Evolutionary conservation across 23 tunicate genomes (phyloP).

Genomic region (Trididemnum clinides): DNA sequence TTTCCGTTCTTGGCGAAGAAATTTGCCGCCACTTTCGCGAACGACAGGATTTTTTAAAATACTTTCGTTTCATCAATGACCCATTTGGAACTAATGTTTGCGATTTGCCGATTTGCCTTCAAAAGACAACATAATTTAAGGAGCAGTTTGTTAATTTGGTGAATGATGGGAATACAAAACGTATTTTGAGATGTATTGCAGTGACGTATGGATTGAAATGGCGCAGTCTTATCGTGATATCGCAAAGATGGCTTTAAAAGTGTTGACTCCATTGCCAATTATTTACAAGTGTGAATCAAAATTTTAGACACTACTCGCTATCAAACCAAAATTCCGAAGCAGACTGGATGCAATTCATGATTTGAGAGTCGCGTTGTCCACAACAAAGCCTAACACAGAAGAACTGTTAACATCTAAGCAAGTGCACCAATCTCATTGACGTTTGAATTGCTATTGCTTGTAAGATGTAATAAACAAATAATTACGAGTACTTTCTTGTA

Average conservation of each 20-base stretch:
- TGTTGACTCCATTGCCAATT: slow-evolving; percentile 19
- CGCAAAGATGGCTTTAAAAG: slow-evolving; percentile 51
- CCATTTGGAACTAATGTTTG: slow-evolving; percentile 57
- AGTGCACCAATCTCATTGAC: slow-evolving; percentile 42
- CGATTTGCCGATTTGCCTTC: slow-evolving; percentile 59
- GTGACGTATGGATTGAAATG: slow-evolving; percentile 48
- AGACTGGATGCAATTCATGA: slow-evolving; percentile 35
- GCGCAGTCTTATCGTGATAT: slow-evolving; percentile 45
- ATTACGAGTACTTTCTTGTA: no score
- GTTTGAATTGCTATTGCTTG: no score
- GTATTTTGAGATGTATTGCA: slow-evolving; percentile 44
- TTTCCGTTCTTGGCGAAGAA: no score
- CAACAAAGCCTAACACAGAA: slow-evolving; percentile 31
- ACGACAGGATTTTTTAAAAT: no score
- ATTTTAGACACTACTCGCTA: slow-evolving; percentile 50
- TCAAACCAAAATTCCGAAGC: slow-evolving; percentile 31
- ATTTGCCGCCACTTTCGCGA: no score
- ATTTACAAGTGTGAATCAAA: slow-evolving; percentile 55
- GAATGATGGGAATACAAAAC: slow-evolving; percentile 48
- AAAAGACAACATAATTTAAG: slow-evolving; percentile 50
- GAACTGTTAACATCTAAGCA: slow-evolving; percentile 26
- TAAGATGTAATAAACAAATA: no score
- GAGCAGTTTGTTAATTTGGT: slow-evolving; percentile 37
- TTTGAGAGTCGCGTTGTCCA: slow-evolving; percentile 34
- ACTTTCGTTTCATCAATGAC: slow-evolving; percentile 44